A percentile compares a stretch with the other conserved stretches of the same genome.
Evolutionary conservation across 2,113 vertebrate species (phyloP).

Genomic region (Bos javanicus): DNA sequence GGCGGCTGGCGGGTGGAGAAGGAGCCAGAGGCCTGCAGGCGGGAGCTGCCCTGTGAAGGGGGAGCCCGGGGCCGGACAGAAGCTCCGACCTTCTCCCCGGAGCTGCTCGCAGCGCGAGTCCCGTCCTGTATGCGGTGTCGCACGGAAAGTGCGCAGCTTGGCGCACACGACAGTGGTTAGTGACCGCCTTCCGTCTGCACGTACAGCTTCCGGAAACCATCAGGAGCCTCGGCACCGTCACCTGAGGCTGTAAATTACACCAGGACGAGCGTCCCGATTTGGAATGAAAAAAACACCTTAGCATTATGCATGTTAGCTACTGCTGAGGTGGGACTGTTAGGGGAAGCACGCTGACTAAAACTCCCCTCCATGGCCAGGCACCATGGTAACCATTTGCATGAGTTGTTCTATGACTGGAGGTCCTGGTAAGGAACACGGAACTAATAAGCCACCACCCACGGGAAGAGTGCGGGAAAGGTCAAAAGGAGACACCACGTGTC

Average conservation of each 20-base stretch:
- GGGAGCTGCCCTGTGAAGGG: neutral
- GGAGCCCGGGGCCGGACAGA: accelerated
- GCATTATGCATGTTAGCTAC: accelerated
- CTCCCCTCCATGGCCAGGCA: neutral
- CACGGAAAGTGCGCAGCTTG: neutral
- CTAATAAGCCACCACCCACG: neutral
- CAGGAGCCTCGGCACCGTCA: neutral
- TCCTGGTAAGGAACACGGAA: neutral
- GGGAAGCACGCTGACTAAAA: neutral
- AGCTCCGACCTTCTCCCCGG: accelerated
- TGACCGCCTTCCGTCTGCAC: accelerated
- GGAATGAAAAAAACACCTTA: neutral
- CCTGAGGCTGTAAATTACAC: neutral
- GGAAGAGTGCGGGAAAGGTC: neutral
- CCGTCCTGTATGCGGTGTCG: accelerated
- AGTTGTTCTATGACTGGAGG: accelerated
- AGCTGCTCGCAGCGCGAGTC: accelerated
- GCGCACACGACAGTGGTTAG: neutral
- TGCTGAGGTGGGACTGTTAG: neutral
- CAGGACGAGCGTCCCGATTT: neutral
- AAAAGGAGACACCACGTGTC: neutral
- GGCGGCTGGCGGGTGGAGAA: accelerated
- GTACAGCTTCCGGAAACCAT: accelerated
- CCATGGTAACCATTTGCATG: neutral
- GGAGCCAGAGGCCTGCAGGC: accelerated